Evolutionary conservation across 92 coral and sea anemone species (phyloP), one percentile per base, ranked within the genome.

Genomic region (Galaxea fascicularis): DNA sequence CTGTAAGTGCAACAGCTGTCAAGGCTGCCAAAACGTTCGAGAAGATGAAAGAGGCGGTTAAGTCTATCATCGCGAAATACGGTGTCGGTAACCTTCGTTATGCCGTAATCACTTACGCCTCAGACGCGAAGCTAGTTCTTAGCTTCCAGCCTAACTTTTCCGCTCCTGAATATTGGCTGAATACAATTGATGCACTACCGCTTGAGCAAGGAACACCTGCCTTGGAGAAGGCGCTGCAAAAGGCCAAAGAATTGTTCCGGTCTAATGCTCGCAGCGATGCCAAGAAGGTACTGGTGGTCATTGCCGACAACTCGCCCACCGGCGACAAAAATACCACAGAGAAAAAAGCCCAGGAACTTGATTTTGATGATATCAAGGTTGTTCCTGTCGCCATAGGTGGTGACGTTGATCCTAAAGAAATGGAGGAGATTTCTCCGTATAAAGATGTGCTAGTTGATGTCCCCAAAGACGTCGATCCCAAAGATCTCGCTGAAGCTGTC

Each of bases 311-410:
- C 53, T 89, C 82, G 26, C 92, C 98, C 26, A 75, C 49, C 24
- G 85, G 92, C 29, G 63, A 84, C 79, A 59, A 79, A 0, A 76
- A 88, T 0, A 64, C 75, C 13, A 88, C 86, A 20, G 44, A 35
- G 71, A 84, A 92, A 25, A 93, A 89, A 21, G 92, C 95, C 1
- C 70, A 85, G 65, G 91, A 82, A 18, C 57, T 96, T 63, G 95
- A 89, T 25, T 74, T 87, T 14, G 85, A 84, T 69, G 85, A 89
- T 20, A 91, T 94, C 22, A 88, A 82, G 58, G 83, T 96, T 49
- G 77, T 96, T 47, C 94, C 98, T 5, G 98, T 96, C 26, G 89
- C 95, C 27, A 74, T 96, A 71, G 94, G 95, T 12, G 75, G 65
- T 21, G 93, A 86, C 30, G 93, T 87, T 79, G 92, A 90, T 76